Evolutionary conservation across 1,140 invertebrate species (phyloP).

Genomic region (Lepidurus arcticus): DNA sequence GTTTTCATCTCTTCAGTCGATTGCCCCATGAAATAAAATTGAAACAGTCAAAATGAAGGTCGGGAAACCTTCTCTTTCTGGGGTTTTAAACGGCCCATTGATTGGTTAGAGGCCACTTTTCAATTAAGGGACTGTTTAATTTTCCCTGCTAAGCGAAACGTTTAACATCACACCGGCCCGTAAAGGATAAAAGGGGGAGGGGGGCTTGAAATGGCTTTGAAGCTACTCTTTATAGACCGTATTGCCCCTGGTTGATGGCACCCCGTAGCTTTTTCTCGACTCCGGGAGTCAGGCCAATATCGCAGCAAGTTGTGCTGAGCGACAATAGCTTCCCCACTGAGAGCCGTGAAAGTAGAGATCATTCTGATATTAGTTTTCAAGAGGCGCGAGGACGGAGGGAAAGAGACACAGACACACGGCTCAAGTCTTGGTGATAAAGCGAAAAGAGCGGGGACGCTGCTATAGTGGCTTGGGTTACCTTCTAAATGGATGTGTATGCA

Average conservation of each 20-base stretch:
- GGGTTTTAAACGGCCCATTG: background rate
- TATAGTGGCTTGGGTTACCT: background rate
- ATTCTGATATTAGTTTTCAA: background rate
- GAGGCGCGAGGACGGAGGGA: no score
- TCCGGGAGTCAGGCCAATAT: background rate
- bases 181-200: background rate
- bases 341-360: conserved; percentile 9
- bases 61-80: no score
- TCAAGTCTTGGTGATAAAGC: background rate
- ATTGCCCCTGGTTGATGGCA: background rate
- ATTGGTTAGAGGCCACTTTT: background rate
- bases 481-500: background rate
- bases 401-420: background rate
- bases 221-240: conserved; percentile 1
- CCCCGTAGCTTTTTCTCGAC: background rate
- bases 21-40: no score
- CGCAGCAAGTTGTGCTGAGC: conserved; percentile 7
- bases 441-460: background rate
- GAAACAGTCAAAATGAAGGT: no score
- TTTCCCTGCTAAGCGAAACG: background rate
- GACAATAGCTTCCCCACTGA: conserved; percentile 4
- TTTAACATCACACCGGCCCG: background rate
- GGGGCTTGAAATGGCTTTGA: background rate
- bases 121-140: conserved; percentile 11
- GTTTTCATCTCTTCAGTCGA: no score